phyloP scores from a whole-genome alignment of 2,888 invertebrate species.

The Lasioglossum villosulum region DNA sequence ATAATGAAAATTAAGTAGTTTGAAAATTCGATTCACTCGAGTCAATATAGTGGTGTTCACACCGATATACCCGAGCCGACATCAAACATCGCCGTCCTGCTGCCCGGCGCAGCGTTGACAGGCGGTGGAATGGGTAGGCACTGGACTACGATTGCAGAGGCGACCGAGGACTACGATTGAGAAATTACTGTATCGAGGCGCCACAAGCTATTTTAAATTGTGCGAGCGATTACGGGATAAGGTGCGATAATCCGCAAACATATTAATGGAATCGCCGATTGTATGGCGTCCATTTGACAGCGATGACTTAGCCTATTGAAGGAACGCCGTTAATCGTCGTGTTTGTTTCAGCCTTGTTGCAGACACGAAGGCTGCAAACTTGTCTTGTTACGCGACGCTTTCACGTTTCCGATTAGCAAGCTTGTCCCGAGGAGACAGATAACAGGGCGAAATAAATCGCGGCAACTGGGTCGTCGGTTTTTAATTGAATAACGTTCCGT shows the following conservation, averaged over 20 bases:
- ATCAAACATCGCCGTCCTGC: no score
- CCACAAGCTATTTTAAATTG: background rate
- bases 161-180: no score
- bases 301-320: slow-evolving; percentile 2
- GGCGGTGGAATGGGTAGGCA: no score
- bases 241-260: background rate
- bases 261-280: background rate
- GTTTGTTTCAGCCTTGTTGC: slow-evolving; percentile 9
- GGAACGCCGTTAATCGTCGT: background rate
- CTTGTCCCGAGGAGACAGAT: background rate
- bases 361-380: background rate
- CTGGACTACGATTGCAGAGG: no score
- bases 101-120: no score
- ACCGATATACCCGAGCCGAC: no score
- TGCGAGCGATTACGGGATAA: background rate
- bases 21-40: no score
- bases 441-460: background rate
- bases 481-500: background rate
- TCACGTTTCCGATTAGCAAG: background rate
- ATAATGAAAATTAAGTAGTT: no score
- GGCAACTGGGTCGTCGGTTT: background rate
- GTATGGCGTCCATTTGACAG: background rate
- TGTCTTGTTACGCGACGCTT: background rate
- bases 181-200: no score
- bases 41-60: no score